Percentiles rank a stretch among this genome's conserved stretches.
Evolutionary conservation across 2,888 invertebrate genomes (phyloP).

Genomic region (Scaptodrosophila latifasciaeformis): DNA sequence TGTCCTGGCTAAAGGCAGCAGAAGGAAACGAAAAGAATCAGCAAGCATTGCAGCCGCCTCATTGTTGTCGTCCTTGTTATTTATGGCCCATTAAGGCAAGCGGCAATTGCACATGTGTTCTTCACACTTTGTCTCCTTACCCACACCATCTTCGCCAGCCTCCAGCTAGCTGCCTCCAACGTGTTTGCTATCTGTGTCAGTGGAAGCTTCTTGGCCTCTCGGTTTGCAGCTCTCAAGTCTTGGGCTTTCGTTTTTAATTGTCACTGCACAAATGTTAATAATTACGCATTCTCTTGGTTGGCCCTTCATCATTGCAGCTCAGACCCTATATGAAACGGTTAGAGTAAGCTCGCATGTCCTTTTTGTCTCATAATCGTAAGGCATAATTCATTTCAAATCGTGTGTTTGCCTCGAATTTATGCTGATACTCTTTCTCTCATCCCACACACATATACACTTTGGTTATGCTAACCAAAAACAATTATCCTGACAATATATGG

Average conservation of each 20-base stretch:
- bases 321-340: too few species aligned
- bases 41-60: constrained; percentile 57
- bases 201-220: constrained; percentile 11
- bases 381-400: constrained; percentile 62
- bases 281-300: constrained; percentile 42
- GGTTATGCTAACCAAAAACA: constrained; percentile 39
- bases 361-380: constrained; percentile 62
- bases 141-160: background rate
- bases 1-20: constrained; percentile 36
- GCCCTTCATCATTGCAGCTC: background rate
- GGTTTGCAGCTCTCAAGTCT: too few species aligned
- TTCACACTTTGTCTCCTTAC: constrained; percentile 44
- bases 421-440: constrained; percentile 29
- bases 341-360: constrained; percentile 25
- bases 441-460: background rate
- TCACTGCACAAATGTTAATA: constrained; percentile 65
- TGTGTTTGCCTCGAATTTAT: constrained; percentile 58
- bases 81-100: constrained; percentile 70
- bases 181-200: constrained; percentile 54
- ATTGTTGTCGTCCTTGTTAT: constrained; percentile 69
- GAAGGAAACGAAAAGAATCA: constrained; percentile 12
- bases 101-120: constrained; percentile 68
- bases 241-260: constrained; percentile 56
- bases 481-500: constrained; percentile 33
- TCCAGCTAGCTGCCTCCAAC: background rate